Evolutionary conservation across 1,140 invertebrate species (phyloP).

Genomic region (Pogonomyrmex barbatus): DNA sequence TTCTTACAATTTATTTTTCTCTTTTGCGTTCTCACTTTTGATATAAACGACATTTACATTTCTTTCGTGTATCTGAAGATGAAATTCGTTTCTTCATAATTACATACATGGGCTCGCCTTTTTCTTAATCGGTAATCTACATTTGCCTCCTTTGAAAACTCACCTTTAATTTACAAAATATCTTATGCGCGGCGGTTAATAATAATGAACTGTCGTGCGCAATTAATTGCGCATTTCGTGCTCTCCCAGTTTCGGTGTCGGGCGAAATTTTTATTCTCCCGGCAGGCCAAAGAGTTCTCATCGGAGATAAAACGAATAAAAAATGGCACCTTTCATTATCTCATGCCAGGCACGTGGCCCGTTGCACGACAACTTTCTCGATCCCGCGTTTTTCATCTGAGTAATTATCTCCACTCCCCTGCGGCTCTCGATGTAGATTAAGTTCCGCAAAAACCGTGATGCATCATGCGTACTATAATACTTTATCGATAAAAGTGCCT

Average conservation of each 20-base stretch:
- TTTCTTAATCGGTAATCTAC: conserved; percentile 53
- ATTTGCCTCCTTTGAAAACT: conserved; percentile 43
- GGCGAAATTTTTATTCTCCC: conserved; percentile 46
- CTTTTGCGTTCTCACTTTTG: neutral
- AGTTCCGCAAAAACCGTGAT: conserved; percentile 64
- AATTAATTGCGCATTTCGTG: conserved; percentile 57
- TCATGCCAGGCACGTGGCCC: conserved; percentile 73
- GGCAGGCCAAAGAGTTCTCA: conserved; percentile 41
- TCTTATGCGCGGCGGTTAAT: conserved; percentile 22
- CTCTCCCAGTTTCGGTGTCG: conserved; percentile 53
- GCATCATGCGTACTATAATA: conserved; percentile 54
- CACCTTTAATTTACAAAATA: conserved; percentile 55
- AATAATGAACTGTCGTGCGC: conserved; percentile 61
- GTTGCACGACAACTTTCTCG: conserved; percentile 75
- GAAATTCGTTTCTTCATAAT: conserved; percentile 46
- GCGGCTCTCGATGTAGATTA: conserved; percentile 71
- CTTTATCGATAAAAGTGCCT: conserved; percentile 48
- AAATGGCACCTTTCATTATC: conserved; percentile 74
- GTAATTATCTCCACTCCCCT: conserved; percentile 71
- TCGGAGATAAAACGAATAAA: conserved; percentile 51
- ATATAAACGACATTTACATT: conserved; percentile 8
- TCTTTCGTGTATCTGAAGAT: conserved; percentile 1
- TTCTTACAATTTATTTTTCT: neutral
- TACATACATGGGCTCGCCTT: conserved; percentile 40
- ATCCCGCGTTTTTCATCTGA: conserved; percentile 73